Percentiles rank a stretch among this genome's conserved stretches.
Evolutionary conservation across 2,888 invertebrate genomes (phyloP).

Genomic region (Drosophila neonasuta): DNA sequence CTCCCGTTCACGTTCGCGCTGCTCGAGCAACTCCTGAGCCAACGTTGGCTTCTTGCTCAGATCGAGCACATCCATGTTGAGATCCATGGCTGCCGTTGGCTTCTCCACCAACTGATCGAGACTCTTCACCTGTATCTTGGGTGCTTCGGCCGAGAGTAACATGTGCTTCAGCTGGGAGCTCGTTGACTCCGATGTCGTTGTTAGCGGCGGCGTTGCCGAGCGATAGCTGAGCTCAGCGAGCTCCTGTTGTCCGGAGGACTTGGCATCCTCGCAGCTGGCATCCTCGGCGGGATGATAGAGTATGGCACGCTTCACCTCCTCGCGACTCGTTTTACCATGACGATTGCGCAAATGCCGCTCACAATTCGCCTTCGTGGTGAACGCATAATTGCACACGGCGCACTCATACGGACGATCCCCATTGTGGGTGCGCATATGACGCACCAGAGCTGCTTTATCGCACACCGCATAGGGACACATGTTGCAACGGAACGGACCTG

Average conservation of each 20-base stretch:
- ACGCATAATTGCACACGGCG: constrained; percentile 96
- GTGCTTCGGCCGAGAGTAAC: constrained; percentile 75
- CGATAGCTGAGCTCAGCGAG: constrained; percentile 53
- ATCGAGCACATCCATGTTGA: constrained; percentile 91
- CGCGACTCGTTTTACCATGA: constrained; percentile 92
- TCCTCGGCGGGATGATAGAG: constrained; percentile 94
- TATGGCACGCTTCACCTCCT: constrained; percentile 94
- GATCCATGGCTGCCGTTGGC: constrained; percentile 85
- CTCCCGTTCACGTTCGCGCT: constrained; percentile 10
- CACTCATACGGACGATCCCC: constrained; percentile 98
- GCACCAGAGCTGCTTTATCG: constrained; percentile 94
- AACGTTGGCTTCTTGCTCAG: constrained; percentile 88
- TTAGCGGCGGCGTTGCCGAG: constrained; percentile 40
- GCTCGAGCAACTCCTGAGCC: constrained; percentile 12
- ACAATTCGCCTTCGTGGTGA: constrained; percentile 98
- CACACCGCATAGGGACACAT: constrained; percentile 93
- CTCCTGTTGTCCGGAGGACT: constrained; percentile 71
- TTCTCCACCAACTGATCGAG: constrained; percentile 84
- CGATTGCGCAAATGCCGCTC: constrained; percentile 96
- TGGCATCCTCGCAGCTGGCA: constrained; percentile 88
- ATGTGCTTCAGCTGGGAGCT: constrained; percentile 83
- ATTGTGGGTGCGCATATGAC: constrained; percentile 96
- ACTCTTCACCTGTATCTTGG: constrained; percentile 85
- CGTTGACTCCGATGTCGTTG: background rate
- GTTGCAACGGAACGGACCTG: constrained; percentile 93